Evolutionary conservation across 1,140 invertebrate genomes (phyloP).

Genomic region (Trissolcus basalis): DNA sequence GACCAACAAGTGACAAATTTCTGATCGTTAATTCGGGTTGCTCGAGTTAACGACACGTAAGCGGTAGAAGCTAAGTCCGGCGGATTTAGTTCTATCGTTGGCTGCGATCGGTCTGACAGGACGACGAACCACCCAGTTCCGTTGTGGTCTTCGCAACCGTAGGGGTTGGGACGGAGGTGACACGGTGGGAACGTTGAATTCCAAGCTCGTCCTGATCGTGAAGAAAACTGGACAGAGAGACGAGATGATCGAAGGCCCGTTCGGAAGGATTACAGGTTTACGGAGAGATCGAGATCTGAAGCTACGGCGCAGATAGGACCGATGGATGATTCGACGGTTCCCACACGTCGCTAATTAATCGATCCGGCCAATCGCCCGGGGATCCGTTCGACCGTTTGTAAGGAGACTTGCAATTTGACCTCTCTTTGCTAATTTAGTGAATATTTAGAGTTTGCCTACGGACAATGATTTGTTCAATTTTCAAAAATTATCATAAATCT

Average conservation of each 20-base stretch:
- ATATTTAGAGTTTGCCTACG: background rate
- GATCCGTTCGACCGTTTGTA: slow-evolving; percentile 62
- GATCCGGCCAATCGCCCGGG: slow-evolving; percentile 73
- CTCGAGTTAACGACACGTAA: slow-evolving; percentile 54
- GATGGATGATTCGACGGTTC: slow-evolving; percentile 69
- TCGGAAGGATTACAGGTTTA: slow-evolving; percentile 74
- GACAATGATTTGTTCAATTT: no score
- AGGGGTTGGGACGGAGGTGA: slow-evolving; percentile 60
- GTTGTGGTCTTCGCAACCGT: slow-evolving; percentile 56
- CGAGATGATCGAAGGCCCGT: slow-evolving; percentile 48
- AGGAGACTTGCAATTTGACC: slow-evolving; percentile 30
- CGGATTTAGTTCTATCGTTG: slow-evolving; percentile 46
- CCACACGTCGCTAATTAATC: slow-evolving; percentile 77
- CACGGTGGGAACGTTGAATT: slow-evolving; percentile 60
- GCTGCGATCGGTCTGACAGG: slow-evolving; percentile 62
- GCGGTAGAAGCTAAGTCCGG: slow-evolving; percentile 57
- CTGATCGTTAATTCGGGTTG: slow-evolving; percentile 58
- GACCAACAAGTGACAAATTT: slow-evolving; percentile 46
- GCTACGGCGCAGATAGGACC: slow-evolving; percentile 67
- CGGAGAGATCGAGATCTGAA: slow-evolving; percentile 74
- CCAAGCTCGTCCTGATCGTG: slow-evolving; percentile 42
- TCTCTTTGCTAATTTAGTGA: slow-evolving; percentile 23
- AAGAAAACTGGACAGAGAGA: slow-evolving; percentile 48
- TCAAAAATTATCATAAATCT: no score
- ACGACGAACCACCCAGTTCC: slow-evolving; percentile 64